Base-by-base conservation (phyloP, 2,888 invertebrate genomes). In the Empis stercorea region DNA sequence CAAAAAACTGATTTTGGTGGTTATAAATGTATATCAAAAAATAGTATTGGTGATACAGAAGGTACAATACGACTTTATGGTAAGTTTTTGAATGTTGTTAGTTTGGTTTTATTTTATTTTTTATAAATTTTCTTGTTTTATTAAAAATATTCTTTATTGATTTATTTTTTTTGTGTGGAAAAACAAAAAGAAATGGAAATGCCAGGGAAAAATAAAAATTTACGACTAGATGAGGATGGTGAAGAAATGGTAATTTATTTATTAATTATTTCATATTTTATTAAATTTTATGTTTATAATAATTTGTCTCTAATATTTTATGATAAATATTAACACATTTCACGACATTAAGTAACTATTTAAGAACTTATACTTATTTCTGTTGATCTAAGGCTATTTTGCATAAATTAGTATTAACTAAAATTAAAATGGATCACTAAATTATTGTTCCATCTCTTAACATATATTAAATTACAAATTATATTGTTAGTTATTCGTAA, bases 21-120 rank as follows among this genome's bases (percentile, higher is more conserved):
- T 44, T 91, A 91, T 74, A 88, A 87, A 65, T 92, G 91, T 72
- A 87, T 88, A 61, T 89, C 89, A 45, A 89, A 91, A 71, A 92
- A 92, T 71, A 88, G 88, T 52, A 87, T 92, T 60, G 92, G 91
- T 1, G 88, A 87, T 59, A 87, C 91, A 13, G 89, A 89, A 65
- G 89, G 89, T 50, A 87, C 84, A 64, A 91, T 91, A 60, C 78
- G 88, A 58, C 76, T 91, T 55, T 89, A 91, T 66, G 87, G 91
- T 91, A 70, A 80, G 83, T 2, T 20, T 23, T 13, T 14, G 13
- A 11, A 38, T 14, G n/a, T n/a, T n/a, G n/a, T 38, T 11, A 14
- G 4, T 38, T 17, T n/a, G 15, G 17, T 6, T 15, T 15, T 41
- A 41, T 13, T 30, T 11, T 37, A 38, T 20, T 43, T 30, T 47